A percentile compares a stretch with the other conserved stretches of the same genome.
Conservation (phyloP, 2,113 vertebrate species). For the Crypturellus undulatus region DNA sequence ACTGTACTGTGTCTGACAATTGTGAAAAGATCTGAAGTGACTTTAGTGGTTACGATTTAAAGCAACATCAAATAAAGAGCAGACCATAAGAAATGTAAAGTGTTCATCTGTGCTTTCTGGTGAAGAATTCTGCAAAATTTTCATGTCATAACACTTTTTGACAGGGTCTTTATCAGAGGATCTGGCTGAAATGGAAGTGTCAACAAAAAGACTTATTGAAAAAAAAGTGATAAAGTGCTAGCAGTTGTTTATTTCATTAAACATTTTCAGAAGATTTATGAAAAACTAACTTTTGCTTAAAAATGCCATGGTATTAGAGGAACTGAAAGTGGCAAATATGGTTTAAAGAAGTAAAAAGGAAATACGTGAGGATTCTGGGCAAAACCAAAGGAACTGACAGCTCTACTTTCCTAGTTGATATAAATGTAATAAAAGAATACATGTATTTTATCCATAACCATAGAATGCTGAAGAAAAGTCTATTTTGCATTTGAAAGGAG, state of each 20-base stretch:
- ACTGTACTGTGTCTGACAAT: neutral
- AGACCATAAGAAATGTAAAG: neutral
- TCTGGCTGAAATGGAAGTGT: constrained; percentile 12
- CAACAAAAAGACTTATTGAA: neutral
- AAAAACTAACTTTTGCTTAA: neutral
- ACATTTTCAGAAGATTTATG: constrained; percentile 1
- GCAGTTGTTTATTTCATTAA: neutral
- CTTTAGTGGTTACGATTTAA: neutral
- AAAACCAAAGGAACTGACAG: neutral
- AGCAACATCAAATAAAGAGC: neutral
- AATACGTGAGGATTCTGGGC: neutral
- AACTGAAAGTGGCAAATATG: neutral
- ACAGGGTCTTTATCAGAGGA: neutral
- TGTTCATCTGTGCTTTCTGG: neutral
- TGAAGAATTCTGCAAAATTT: neutral
- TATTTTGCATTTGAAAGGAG: neutral
- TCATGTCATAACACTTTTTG: neutral
- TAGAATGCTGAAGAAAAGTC: neutral
- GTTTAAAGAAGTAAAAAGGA: neutral
- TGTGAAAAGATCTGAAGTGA: neutral
- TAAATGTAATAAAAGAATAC: neutral
- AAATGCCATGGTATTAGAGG: neutral
- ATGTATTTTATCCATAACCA: neutral
- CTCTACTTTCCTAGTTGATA: neutral
- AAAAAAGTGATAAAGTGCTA: neutral